Evolutionary conservation across 1,140 invertebrate species (phyloP), one percentile per base, ranked within the genome.

Genomic region (Steinernema feltiae): DNA sequence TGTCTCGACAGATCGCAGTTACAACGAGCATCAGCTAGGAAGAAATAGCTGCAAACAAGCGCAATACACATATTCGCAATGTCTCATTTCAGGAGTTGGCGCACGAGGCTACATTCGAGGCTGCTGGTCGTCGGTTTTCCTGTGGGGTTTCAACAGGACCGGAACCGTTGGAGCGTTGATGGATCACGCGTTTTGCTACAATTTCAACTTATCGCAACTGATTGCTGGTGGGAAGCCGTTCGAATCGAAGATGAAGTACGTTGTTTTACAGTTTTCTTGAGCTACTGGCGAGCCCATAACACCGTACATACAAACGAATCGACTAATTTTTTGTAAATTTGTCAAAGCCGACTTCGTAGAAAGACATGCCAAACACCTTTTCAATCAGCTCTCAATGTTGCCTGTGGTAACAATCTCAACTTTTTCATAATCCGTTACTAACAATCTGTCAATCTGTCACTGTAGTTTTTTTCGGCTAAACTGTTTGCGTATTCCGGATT

Each of bases 41-140:
- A n/a, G n/a, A n/a, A n/a, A n/a, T n/a, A n/a, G 71, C 24, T 76
- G 3, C n/a, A 75, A 31, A 35, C 48, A 70, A 75, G 27, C 32
- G 41, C 17, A 69, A 74, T 30, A 12, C 0, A 31, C 15, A 46
- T 74, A 31, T 63, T 48, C 30, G 29, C 17, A 72, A 27, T 15
- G n/a, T 17, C 30, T 31, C 30, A 21, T 75, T 82, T 81, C 73
- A 82, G 81, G 81, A 32, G 73, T 77, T 30, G 81, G 81, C 30
- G 81, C 81, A 15, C 21, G 71, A 31, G 81, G 81, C n/a, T 82
- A 81, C 71, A 83, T 82, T 70, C 79, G 81, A 31, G 81, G 81
- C n/a, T 82, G 81, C 35, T 82, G 76, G 75, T 72, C 74, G 24
- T 76, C 74, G 0, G 71, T 82, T 2, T 79, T 82, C 73, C 70